phyloP scores from a whole-genome alignment of 2,113 vertebrate species.

The Myxocyprinus asiaticus region DNA sequence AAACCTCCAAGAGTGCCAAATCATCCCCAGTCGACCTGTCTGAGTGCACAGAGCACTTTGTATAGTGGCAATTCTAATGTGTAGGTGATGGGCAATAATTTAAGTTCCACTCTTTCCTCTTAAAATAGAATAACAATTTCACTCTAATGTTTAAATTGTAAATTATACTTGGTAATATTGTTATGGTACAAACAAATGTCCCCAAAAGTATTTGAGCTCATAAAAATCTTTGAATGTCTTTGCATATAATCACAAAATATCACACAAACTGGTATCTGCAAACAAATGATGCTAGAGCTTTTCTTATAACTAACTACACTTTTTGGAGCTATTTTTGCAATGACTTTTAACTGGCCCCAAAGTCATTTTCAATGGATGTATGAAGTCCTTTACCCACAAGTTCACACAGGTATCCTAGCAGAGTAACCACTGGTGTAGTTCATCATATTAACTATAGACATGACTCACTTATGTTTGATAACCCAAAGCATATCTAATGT shows the following conservation, averaged over 20 bases:
- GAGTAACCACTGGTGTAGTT: too few relatives aligned
- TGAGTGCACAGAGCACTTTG: not conserved
- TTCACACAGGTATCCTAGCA: too few relatives aligned
- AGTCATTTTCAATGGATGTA: not conserved
- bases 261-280: not conserved
- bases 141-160: not conserved
- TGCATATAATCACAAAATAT: not conserved
- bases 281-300: not conserved
- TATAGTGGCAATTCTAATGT: not conserved
- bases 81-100: not conserved
- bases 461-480: too few relatives aligned
- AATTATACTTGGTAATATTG: too few relatives aligned
- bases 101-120: not conserved
- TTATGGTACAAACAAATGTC: not conserved
- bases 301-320: not conserved
- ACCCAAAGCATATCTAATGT: too few relatives aligned
- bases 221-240: not conserved
- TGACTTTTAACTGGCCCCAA: not conserved
- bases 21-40: not conserved
- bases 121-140: not conserved
- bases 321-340: not conserved
- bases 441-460: too few relatives aligned
- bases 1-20: constrained; percentile 7
- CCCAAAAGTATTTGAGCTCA: not conserved
- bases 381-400: too few relatives aligned